Conservation (phyloP, 1,140 invertebrate genomes). For the Plutomurus gul region DNA sequence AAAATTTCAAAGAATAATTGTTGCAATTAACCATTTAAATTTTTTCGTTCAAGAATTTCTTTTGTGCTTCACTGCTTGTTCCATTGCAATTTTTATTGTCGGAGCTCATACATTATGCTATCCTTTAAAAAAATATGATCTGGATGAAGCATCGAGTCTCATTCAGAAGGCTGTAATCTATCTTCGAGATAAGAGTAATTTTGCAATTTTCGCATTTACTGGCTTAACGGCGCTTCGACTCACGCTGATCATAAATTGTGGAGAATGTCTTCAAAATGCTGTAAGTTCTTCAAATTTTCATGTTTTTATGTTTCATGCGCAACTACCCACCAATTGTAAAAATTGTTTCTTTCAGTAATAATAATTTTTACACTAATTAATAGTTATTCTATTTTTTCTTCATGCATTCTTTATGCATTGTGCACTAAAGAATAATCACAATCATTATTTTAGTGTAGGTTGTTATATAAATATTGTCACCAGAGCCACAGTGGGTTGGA, state of each 20-base stretch:
- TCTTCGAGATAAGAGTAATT: background rate
- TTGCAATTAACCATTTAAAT: background rate
- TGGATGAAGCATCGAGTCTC: background rate
- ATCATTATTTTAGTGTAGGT: no score
- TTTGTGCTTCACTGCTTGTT: background rate
- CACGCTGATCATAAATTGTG: background rate
- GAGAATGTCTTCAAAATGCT: background rate
- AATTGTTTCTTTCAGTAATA: no score
- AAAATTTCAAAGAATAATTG: background rate
- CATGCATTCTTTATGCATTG: no score
- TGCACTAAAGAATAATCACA: no score
- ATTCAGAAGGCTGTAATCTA: background rate
- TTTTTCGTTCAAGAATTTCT: background rate
- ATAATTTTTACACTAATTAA: no score
- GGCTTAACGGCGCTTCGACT: background rate
- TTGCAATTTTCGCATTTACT: background rate
- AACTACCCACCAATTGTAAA: background rate
- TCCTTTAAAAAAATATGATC: background rate
- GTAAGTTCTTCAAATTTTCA: background rate
- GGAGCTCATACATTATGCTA: background rate
- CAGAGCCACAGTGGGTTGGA: no score
- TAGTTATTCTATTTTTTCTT: no score
- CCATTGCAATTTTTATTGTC: background rate
- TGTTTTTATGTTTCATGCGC: background rate
- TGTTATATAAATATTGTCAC: no score